Conservation (phyloP, 2,888 invertebrate species). For the Ophion costatus region DNA sequence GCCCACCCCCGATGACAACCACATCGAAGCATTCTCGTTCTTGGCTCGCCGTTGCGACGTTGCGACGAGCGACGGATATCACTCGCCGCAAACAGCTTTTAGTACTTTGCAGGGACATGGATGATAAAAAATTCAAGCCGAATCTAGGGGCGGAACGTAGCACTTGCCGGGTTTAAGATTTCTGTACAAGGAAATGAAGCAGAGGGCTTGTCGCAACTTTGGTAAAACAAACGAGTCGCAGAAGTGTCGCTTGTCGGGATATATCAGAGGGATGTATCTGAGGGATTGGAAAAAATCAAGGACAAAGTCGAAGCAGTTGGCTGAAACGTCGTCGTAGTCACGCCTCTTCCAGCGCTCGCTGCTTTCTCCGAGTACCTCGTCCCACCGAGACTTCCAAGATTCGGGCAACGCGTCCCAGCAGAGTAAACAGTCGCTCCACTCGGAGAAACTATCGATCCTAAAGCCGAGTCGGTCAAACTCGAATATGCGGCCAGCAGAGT, state of each 20-base stretch:
- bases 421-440: conserved; percentile 76
- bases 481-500: conserved; percentile 91
- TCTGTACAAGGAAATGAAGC: conserved; percentile 93
- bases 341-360: conserved; percentile 72
- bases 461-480: conserved; percentile 94
- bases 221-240: conserved; percentile 93
- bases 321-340: conserved; percentile 89
- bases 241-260: conserved; percentile 84
- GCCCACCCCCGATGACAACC: conserved; percentile 94
- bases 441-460: conserved; percentile 72
- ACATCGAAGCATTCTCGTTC: conserved; percentile 86
- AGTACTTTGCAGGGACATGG: conserved; percentile 51
- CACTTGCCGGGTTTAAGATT: conserved; percentile 86
- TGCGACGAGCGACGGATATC: neutral
- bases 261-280: conserved; percentile 84
- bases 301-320: conserved; percentile 95
- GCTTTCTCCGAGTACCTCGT: conserved; percentile 79
- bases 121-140: neutral
- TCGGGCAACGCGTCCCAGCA: conserved; percentile 73
- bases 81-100: conserved; percentile 19
- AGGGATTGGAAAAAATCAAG: conserved; percentile 91
- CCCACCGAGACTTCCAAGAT: conserved; percentile 80
- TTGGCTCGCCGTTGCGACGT: neutral
- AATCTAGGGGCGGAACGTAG: conserved; percentile 80
- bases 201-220: conserved; percentile 91